phyloP scores from a whole-genome alignment of 1,140 invertebrate species.

The Melanaphis sacchari region DNA sequence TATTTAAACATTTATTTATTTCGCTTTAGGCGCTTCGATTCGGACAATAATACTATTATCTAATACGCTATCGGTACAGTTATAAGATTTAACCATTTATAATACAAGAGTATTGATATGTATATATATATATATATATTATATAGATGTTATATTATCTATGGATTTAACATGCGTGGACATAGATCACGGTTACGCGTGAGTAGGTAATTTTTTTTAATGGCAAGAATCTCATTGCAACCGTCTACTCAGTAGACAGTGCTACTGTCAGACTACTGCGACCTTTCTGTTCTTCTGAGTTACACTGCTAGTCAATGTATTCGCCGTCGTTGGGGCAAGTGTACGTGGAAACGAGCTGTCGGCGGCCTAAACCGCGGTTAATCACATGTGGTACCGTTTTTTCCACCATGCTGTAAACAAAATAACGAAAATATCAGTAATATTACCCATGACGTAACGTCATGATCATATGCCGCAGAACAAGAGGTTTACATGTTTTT shows the following conservation, averaged over 20 bases:
- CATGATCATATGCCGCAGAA: neutral
- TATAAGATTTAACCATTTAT: no score
- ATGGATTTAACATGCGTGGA: neutral
- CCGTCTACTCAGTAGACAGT: neutral
- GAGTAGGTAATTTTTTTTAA: neutral
- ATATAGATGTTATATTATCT: no score
- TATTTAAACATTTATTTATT: no score
- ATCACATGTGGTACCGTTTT: slow-evolving; percentile 80
- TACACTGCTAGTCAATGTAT: neutral
- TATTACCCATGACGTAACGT: neutral
- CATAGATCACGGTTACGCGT: neutral
- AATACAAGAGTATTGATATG: no score
- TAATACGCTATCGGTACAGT: neutral
- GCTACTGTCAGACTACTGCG: no score
- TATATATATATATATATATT: no score
- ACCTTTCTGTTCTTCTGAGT: neutral
- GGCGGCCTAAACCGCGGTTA: slow-evolving; percentile 70
- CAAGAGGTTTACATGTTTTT: neutral
- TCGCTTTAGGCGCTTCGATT: neutral
- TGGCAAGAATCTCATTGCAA: neutral
- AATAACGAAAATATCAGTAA: neutral
- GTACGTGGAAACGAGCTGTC: neutral
- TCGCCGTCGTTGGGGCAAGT: neutral
- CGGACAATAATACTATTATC: neutral
- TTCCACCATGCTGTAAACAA: slow-evolving; percentile 78